Base-by-base conservation (phyloP, 1,140 invertebrate genomes). In the Drosophila eugracilis region DNA sequence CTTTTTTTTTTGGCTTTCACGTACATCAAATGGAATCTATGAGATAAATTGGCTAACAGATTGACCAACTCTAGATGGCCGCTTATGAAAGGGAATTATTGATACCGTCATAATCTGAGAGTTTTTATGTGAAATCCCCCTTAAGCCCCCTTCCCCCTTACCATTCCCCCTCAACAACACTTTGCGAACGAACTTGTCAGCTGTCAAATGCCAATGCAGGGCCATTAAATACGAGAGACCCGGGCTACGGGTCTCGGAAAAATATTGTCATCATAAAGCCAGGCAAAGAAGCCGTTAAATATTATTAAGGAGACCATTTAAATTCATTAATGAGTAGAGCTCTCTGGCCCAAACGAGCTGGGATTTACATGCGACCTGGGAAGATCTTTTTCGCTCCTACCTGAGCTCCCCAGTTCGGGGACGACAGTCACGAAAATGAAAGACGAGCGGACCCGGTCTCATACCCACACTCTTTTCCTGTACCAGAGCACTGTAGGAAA, bases 241-340 rank as follows among this genome's bases (percentile, higher is more conserved):
- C 78, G 37, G 24, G 6, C 28, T 21, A 17, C 14, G 54, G 34
- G 47, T 41, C 44, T 19, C 34, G 52, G 54, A 78, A 88, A 88
- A 88, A 88, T 88, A 88, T 89, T 89, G 84, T 89, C 84, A 89
- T 86, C 89, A 90, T 90, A 90, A 90, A 90, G 85, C 85, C 84
- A 65, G 90, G 89, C 89, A 89, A 84, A 81, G 89, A 85, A 88
- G 89, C 89, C 89, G 89, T 91, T 91, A 90, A 91, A 91, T 91
- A 91, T 91, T 91, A 91, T 88, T 88, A 91, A 90, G 85, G 86
- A 89, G 83, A 81, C 89, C 81, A 91, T 91, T 91, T 91, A 91
- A 91, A 91, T 88, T 89, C 89, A 91, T 91, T 91, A 91, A 91
- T 90, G 89, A 91, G 89, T 80, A 60, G 32, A 60, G 41, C 47